These are phyloP conservation scores for Triops longicaudatus DNA, from an alignment of 1,140 invertebrate genomes.

Conservation along the genomic window DNA sequence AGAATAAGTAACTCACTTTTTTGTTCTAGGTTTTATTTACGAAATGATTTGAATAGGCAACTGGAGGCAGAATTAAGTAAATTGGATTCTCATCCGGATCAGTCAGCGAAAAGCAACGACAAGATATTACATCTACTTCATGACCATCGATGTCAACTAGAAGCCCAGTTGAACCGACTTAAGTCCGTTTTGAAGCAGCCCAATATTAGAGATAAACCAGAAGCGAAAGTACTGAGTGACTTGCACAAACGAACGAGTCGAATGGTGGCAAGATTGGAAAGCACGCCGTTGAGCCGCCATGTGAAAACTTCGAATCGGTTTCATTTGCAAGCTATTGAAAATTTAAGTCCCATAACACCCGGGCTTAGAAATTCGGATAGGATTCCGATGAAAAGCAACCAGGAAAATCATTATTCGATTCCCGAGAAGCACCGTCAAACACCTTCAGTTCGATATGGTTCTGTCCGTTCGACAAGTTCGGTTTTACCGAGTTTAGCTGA, in stretches of 20 bases:
- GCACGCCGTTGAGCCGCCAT: not conserved
- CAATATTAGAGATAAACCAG: not conserved
- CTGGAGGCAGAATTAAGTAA: slow-evolving; percentile 37
- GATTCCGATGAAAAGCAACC: not conserved
- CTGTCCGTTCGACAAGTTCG: not conserved
- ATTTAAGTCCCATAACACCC: not conserved
- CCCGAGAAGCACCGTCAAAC: not conserved
- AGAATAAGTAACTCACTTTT: slow-evolving; percentile 38
- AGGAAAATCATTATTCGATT: slow-evolving; percentile 5
- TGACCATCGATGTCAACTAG: slow-evolving; percentile 45
- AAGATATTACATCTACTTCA: slow-evolving; percentile 44
- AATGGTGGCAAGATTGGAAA: not conserved
- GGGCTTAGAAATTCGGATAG: not conserved
- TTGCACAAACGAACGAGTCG: not conserved
- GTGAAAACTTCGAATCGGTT: not conserved
- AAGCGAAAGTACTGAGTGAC: not conserved
- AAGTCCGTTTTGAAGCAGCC: slow-evolving; percentile 43
- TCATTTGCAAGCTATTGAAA: not conserved
- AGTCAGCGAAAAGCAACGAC: slow-evolving; percentile 36
- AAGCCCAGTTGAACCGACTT: slow-evolving; percentile 49
- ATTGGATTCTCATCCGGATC: slow-evolving; percentile 34
- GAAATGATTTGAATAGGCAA: not conserved
- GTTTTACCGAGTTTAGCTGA: not conserved
- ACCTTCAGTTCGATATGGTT: not conserved
- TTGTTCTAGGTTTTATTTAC: not conserved